A percentile compares a stretch with the other conserved stretches of the same genome.
These are phyloP conservation scores for Pogonomyrmex californicus DNA, from an alignment of 1,140 invertebrate species.

Conservation along the genomic window DNA sequence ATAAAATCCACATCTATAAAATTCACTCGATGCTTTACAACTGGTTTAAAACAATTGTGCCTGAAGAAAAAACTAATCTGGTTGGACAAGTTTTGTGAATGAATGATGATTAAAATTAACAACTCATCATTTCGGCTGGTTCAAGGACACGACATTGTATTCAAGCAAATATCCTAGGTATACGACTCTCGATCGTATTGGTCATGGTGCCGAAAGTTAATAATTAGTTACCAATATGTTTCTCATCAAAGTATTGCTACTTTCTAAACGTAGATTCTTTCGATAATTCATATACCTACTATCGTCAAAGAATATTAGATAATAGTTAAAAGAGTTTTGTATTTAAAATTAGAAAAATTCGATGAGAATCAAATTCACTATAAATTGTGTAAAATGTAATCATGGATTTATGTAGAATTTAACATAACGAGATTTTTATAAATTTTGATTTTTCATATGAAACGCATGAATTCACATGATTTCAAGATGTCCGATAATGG, in stretches of 20 bases:
- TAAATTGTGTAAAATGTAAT: not conserved
- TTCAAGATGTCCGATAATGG: not conserved
- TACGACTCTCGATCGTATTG: not conserved
- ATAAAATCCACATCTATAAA: not conserved
- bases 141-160: not conserved
- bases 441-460: not conserved
- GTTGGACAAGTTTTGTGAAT: not conserved
- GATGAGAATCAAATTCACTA: not conserved
- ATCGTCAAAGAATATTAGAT: not conserved
- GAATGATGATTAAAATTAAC: constrained; percentile 2
- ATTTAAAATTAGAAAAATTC: not conserved
- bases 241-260: too few species aligned
- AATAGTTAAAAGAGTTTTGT: not conserved
- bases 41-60: not conserved
- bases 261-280: not conserved
- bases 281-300: not conserved
- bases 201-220: not conserved
- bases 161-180: not conserved
- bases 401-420: not conserved
- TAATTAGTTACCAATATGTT: constrained; percentile 2
- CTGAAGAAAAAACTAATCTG: not conserved
- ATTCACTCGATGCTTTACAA: not conserved
- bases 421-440: not conserved
- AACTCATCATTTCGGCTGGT: not conserved
- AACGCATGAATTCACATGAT: not conserved